Evolutionary conservation across 1,140 invertebrate genomes (phyloP), one percentile per base, ranked within the genome.

Genomic region (Eufriesea mexicana): DNA sequence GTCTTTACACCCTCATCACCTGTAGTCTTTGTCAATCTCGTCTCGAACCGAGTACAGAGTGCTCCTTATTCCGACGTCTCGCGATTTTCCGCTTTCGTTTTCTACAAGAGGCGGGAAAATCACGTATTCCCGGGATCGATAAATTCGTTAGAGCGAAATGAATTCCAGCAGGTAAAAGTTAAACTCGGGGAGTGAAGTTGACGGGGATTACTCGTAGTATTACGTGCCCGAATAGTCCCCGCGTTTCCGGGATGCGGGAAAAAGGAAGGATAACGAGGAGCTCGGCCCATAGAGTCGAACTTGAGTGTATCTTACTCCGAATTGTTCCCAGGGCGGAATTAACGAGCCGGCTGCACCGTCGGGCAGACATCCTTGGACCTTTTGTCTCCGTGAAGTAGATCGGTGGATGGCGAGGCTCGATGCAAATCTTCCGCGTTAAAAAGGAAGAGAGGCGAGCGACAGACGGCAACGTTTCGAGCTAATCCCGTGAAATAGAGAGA

Each of bases 191-290:
- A 20, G 64, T 6, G 12, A 59, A 78, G 64, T 78, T 78, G 16
- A 16, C 28, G n/a, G n/a, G 59, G 51, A 68, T 70, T 70, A 57
- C 64, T 78, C 51, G 55, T 57, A 47, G 75, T 20, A 55, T 67
- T 67, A 78, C 45, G 62, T 45, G 35, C 61, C 49, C 47, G 64
- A 57, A 42, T 51, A 9, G 72, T 61, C 45, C n/a, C 42, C 62
- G 71, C 70, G 62, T 51, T 25, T 12, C 68, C 18, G 28, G 45
- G 59, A 77, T 77, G 67, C 76, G 61, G 57, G 6, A 71, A 80
- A 80, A 86, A 86, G 20, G 84, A 75, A 86, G 71, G 84, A 84
- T 84, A 86, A 84, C 84, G 76, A 70, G 76, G 59, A 86, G 75
- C 83, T 84, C 72, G 77, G 68, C 42, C 66, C 67, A 57, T 42